phyloP scores from a whole-genome alignment of 2,797 vertebrate species.

The Buphagus erythrorhynchus region DNA sequence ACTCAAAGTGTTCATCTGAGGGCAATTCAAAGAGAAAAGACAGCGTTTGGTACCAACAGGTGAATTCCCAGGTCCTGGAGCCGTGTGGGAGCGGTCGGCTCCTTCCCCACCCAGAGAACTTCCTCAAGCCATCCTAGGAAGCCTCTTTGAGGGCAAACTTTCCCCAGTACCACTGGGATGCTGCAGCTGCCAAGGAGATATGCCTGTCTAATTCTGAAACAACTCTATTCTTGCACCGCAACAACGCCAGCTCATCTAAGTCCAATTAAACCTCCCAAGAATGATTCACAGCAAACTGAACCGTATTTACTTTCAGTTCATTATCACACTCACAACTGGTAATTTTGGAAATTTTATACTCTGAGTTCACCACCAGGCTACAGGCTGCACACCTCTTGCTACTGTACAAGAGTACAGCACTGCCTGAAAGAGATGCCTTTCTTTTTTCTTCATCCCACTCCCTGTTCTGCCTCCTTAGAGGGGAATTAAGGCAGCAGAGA shows the following conservation, averaged over 20 bases:
- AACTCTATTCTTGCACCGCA: not conserved
- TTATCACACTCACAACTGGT: constrained; percentile 47
- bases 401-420: not conserved
- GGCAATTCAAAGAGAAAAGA: not conserved
- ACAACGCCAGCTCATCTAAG: constrained; percentile 24
- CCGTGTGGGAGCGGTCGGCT: not conserved
- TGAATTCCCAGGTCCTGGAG: not conserved
- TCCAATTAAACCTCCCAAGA: constrained; percentile 12
- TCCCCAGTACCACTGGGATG: not conserved
- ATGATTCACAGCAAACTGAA: constrained; percentile 24
- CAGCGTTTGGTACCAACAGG: not conserved
- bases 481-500: constrained; percentile 6
- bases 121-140: not conserved
- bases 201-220: not conserved
- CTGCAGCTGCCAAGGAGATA: not conserved
- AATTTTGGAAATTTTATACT: constrained; percentile 68
- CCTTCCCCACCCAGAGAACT: not conserved
- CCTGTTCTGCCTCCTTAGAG: not conserved
- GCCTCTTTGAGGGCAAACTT: not conserved
- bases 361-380: constrained; percentile 49
- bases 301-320: constrained; percentile 69
- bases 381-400: not conserved
- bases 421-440: not conserved
- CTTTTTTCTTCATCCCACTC: not conserved
- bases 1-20: not conserved